Evolutionary conservation across 1,140 invertebrate species (phyloP).

Genomic region (Ladona fulva): DNA sequence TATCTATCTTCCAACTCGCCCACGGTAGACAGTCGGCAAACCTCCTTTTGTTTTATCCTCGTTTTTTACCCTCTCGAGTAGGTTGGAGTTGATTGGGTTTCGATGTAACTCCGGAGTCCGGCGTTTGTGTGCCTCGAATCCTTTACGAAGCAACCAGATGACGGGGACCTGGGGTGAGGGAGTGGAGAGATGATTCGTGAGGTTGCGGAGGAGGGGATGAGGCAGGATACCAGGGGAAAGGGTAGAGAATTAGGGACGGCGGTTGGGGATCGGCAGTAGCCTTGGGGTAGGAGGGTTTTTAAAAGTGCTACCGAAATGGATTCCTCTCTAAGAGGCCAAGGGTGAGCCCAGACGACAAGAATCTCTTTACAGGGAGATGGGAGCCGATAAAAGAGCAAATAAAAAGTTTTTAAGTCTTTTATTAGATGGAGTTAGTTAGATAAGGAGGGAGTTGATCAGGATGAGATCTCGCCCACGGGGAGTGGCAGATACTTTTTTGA

Average conservation of each 20-base stretch:
- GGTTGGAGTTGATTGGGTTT: background rate
- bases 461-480: background rate
- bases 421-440: background rate
- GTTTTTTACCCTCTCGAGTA: background rate
- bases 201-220: background rate
- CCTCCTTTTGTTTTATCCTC: background rate
- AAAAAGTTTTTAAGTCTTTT: no score
- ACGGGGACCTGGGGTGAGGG: background rate
- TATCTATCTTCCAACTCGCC: background rate
- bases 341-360: no score
- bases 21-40: background rate
- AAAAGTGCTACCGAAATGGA: no score
- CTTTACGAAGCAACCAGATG: background rate
- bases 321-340: no score
- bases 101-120: background rate
- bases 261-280: no score
- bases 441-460: background rate
- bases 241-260: background rate
- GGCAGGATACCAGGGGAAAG: background rate
- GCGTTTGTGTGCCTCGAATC: background rate
- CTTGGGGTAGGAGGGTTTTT: no score
- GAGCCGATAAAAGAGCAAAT: no score
- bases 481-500: background rate
- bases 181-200: background rate
- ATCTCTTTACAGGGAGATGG: no score